Base-by-base conservation (phyloP, 2,888 invertebrate species). In the Volucella zonaria region DNA sequence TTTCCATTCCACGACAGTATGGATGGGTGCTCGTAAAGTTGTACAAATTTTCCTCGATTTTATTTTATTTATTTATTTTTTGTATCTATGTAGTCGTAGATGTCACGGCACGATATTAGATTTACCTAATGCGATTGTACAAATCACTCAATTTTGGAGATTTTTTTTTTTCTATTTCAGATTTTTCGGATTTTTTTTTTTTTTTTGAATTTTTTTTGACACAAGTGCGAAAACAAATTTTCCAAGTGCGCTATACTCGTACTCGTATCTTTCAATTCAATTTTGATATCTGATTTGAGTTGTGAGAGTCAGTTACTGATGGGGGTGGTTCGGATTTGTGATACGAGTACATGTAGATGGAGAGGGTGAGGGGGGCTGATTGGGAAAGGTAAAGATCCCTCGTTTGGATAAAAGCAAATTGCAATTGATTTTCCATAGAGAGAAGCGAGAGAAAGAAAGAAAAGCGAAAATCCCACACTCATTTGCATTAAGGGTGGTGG, bases 81-180 rank as follows among this genome's bases (percentile, higher is more conserved):
- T 31, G 31, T 31, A 31, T 31, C 31, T 31, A 23, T 47, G 11
- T 54, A 58, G 1, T n/a, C n/a, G 8, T 31, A 52, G 47, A 56
- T 67, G 56, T 61, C 71, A 45, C 71, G 71, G 59, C 59, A 49
- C 56, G 59, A 52, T 77, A 74, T 79, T 76, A 66, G 79, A 79
- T 83, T 83, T 79, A 61, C 75, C 71, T 79, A 83, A 83, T 83
- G 79, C 75, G 79, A 83, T 83, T 83, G 61, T 67, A 83, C 79
- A 83, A 82, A 83, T 79, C 79, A 79, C 82, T 75, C 71, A 67
- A 66, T 74, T 68, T 58, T 38, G n/a, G 9, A 10, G 9, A 31
- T 31, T 43, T 71, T 76, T 43, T 71, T 76, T 68, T 31, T 49
- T 14, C 45, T 67, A 56, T 58, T 52, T 78, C 51, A 31, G 70